A percentile compares a stretch with the other conserved stretches of the same genome.
These are phyloP conservation scores for Orestias chungarensis DNA, from an alignment of 2,797 vertebrate genomes.

Conservation along the genomic window DNA sequence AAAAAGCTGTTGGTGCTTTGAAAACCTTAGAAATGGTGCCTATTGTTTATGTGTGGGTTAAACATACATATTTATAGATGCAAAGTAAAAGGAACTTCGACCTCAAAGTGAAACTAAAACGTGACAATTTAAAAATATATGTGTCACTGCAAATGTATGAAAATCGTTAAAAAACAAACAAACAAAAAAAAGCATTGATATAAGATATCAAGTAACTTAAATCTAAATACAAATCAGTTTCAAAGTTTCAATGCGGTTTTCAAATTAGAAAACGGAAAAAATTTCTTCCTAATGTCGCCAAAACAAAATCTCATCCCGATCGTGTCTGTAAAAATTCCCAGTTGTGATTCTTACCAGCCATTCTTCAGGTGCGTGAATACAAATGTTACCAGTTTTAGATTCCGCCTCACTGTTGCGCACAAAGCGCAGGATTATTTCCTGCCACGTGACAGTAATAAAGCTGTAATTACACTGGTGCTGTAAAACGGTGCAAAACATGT, in stretches of 20 bases:
- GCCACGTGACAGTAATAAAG: neutral
- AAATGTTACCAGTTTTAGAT: no score
- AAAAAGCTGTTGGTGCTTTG: neutral
- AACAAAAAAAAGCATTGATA: neutral
- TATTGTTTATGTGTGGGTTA: neutral
- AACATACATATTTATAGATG: no score
- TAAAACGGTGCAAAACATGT: neutral
- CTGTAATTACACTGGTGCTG: neutral
- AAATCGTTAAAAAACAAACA: no score
- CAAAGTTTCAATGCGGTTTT: no score
- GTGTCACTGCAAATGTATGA: no score
- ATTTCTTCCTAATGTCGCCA: neutral
- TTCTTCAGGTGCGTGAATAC: no score
- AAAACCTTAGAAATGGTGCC: neutral
- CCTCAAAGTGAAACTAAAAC: constrained; percentile 1
- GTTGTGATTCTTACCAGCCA: constrained; percentile 16
- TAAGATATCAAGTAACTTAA: neutral
- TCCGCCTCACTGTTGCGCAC: no score
- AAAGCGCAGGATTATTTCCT: neutral
- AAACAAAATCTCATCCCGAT: neutral
- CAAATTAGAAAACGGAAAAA: no score
- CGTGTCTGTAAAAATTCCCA: neutral
- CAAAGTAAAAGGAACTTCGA: neutral
- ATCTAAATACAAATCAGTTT: neutral
- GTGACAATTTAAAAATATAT: no score